phyloP scores from a whole-genome alignment of 2,888 invertebrate species.

The Leptura quadrifasciata region DNA sequence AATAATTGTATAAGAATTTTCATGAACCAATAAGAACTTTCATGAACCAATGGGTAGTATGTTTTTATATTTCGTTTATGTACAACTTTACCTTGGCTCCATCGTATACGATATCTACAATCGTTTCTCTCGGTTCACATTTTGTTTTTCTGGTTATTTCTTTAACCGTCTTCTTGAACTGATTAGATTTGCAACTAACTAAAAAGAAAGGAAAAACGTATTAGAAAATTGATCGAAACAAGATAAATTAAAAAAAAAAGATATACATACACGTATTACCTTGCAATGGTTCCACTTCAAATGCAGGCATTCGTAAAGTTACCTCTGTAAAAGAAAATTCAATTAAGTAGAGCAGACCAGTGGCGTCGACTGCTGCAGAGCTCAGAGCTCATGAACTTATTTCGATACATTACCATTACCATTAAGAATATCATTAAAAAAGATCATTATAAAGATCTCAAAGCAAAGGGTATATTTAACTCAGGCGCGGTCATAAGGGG shows the following conservation, averaged over 20 bases:
- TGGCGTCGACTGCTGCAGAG: no score
- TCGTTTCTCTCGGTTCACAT: slow-evolving; percentile 48
- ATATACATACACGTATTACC: slow-evolving; percentile 40
- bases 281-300: slow-evolving; percentile 40
- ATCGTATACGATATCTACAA: slow-evolving; percentile 43
- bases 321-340: slow-evolving; percentile 40
- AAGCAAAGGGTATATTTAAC: no score
- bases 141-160: slow-evolving; percentile 47
- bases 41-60: no score
- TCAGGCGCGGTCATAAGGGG: no score
- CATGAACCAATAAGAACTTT: no score
- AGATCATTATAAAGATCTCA: no score
- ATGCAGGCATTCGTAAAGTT: slow-evolving; percentile 39
- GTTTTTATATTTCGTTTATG: no score
- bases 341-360: no score
- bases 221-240: slow-evolving; percentile 13
- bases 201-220: slow-evolving; percentile 19
- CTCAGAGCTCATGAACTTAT: no score
- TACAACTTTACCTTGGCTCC: slow-evolving; percentile 43
- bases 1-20: no score
- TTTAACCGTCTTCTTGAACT: slow-evolving; percentile 43
- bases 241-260: not conserved
- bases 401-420: no score
- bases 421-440: no score
- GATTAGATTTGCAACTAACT: slow-evolving; percentile 36